phyloP scores from a whole-genome alignment of 2,797 vertebrate genomes.

The Pseudochirops cupreus region DNA sequence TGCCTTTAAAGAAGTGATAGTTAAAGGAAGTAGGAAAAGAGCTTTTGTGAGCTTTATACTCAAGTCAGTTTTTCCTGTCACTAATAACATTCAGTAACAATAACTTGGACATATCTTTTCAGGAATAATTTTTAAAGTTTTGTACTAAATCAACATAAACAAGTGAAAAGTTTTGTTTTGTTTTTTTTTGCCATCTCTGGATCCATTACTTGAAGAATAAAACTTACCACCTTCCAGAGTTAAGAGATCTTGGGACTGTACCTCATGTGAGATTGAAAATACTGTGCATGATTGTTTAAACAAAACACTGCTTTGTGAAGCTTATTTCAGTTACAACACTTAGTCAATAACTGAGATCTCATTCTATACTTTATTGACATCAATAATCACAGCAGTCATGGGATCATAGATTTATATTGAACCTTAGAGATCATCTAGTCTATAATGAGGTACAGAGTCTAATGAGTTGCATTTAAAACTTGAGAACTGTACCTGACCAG shows the following conservation, averaged over 20 bases:
- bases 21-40: neutral
- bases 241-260: neutral
- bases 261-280: slow-evolving; percentile 52
- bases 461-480: slow-evolving; percentile 53
- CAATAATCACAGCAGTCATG: neutral
- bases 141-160: neutral
- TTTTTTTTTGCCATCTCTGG: neutral
- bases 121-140: neutral
- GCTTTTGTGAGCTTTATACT: neutral
- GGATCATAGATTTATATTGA: neutral
- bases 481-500: slow-evolving; percentile 51
- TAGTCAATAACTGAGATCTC: slow-evolving; percentile 35
- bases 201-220: neutral
- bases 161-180: neutral
- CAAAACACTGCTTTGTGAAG: slow-evolving; percentile 38
- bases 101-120: neutral
- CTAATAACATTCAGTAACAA: neutral
- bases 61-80: neutral
- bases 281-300: slow-evolving; percentile 38
- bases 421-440: neutral
- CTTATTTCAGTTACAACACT: slow-evolving; percentile 31
- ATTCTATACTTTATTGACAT: slow-evolving; percentile 48
- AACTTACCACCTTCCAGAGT: neutral
- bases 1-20: neutral
- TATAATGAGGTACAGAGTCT: neutral